Percentiles rank a stretch among this genome's conserved stretches.
Conservation (phyloP, 2,888 invertebrate genomes). For the Megaustenia siamemsis region DNA sequence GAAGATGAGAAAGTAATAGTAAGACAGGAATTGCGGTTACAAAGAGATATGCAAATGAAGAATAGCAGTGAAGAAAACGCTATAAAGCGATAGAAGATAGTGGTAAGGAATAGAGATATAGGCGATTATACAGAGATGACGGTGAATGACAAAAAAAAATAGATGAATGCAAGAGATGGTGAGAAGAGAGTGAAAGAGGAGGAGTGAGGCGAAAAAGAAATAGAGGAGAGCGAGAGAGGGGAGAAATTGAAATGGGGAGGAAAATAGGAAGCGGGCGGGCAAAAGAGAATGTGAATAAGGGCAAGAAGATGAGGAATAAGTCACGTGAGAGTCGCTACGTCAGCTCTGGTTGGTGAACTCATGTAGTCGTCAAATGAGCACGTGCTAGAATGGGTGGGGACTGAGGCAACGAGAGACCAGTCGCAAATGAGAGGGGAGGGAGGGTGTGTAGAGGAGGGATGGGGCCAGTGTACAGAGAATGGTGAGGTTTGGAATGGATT, state of each 20-base stretch:
- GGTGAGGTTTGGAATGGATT: not conserved
- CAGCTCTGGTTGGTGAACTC: constrained; percentile 39
- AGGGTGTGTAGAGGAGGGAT: constrained; percentile 15
- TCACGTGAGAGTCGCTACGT: constrained; percentile 12
- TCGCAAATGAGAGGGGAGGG: not conserved
- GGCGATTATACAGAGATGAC: not conserved
- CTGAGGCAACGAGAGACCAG: constrained; percentile 20
- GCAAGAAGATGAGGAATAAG: not conserved
- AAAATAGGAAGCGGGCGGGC: not conserved
- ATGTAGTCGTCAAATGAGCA: constrained; percentile 31
- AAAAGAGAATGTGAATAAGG: not conserved
- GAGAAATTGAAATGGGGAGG: not conserved
- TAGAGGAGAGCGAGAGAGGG: not conserved
- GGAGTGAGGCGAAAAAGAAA: not conserved
- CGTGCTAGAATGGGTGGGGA: constrained; percentile 36
- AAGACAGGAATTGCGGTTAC: not conserved
- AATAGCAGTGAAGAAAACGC: not conserved
- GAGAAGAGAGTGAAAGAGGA: not conserved
- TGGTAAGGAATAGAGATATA: not conserved
- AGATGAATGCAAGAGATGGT: not conserved
- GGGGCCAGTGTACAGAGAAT: not conserved
- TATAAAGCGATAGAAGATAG: not conserved
- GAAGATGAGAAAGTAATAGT: not conserved
- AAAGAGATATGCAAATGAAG: not conserved
- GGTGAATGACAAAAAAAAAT: not conserved